Conservation (phyloP, 2,113 vertebrate species). For the Myrmophylax atrothorax region DNA sequence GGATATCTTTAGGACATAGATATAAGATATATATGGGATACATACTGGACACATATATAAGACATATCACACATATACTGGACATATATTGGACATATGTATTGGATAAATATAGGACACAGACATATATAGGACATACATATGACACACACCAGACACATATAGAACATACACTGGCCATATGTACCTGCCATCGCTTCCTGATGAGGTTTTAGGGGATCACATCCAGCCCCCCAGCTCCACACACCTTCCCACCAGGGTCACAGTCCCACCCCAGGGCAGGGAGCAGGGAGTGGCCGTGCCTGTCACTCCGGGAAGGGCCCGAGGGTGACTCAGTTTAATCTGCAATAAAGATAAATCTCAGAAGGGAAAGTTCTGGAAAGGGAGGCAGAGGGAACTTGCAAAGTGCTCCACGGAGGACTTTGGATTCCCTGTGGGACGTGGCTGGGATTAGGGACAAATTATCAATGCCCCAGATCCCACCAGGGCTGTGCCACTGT, state of each 20-base stretch:
- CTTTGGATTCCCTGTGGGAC: neutral
- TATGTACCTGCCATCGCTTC: rapidly evolving
- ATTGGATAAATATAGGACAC: neutral
- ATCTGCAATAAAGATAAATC: neutral
- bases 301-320: rapidly evolving
- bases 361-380: neutral
- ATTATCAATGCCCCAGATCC: rapidly evolving
- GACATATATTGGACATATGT: neutral
- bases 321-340: rapidly evolving
- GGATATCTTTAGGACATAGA: neutral
- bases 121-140: too few relatives aligned
- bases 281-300: neutral
- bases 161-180: neutral
- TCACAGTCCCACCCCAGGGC: neutral
- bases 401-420: rapidly evolving
- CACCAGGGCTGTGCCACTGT: rapidly evolving
- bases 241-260: rapidly evolving
- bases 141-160: neutral
- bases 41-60: too few relatives aligned
- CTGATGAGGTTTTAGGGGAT: neutral
- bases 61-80: neutral
- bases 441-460: neutral
- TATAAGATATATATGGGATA: too few relatives aligned
- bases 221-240: neutral
- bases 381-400: neutral